Evolutionary conservation across 2,113 vertebrate species (phyloP).

Genomic region (Meriones unguiculatus): DNA sequence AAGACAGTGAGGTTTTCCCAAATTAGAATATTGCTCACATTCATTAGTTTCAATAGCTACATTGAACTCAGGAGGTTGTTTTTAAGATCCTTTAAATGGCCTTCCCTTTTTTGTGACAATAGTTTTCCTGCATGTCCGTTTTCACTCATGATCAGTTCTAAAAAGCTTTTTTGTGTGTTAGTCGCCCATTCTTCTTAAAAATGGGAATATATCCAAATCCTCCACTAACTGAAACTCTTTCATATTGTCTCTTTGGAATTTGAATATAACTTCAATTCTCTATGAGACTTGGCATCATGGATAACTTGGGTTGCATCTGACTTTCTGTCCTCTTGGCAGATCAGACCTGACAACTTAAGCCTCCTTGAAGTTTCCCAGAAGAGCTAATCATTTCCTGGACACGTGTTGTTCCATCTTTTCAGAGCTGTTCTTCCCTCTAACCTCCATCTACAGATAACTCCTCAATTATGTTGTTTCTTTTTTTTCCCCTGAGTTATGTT

Average conservation of each 20-base stretch:
- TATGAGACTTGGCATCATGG: not conserved
- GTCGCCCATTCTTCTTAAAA: not conserved
- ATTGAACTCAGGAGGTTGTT: not conserved
- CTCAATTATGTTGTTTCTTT: not conserved
- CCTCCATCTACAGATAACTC: not conserved
- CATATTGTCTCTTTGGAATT: not conserved
- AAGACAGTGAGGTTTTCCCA: not conserved
- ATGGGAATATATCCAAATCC: not conserved
- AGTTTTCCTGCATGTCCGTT: not conserved
- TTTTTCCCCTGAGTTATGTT: not conserved
- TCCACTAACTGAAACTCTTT: not conserved
- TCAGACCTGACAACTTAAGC: not conserved
- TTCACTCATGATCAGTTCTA: not conserved
- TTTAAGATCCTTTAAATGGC: not conserved
- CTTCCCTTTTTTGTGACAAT: not conserved
- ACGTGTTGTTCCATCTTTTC: not conserved
- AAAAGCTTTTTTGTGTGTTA: not conserved
- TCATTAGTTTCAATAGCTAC: not conserved
- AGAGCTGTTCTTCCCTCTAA: not conserved
- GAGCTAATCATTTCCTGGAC: not conserved
- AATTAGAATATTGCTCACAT: not conserved
- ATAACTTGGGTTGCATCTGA: not conserved
- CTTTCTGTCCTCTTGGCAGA: not conserved
- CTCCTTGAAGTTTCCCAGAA: not conserved
- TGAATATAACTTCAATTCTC: conserved; percentile 1